Evolutionary conservation across 2,113 vertebrate genomes (phyloP), one percentile per base, ranked within the genome.

Genomic region (Edolisoma coerulescens): DNA sequence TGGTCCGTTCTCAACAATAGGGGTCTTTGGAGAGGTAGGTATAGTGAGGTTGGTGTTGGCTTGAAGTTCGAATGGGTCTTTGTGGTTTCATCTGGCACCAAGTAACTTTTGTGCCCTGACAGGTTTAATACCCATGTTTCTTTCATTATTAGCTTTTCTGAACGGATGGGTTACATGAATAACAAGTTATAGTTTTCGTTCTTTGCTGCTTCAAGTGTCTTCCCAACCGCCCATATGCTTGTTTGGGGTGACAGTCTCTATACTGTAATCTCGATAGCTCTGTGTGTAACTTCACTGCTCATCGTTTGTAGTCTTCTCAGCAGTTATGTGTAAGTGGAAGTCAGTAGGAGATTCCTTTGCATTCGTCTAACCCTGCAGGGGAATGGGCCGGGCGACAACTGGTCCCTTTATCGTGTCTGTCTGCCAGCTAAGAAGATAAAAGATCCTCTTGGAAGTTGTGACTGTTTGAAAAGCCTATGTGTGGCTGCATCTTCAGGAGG

Each of bases 81-180:
- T 27, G 59, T 18, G 24, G 3, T 27, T 27, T 39, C 11, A 27
- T 39, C 11, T 18, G 16, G 59, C 11, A 8, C 24, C 24, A 39
- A 60, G 24, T 19, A 5, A 11, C 5, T 60, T 37, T 6, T 35
- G 33, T n/a, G 56, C 13, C n/a, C 23, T 60, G 35, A 13, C 35
- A 18, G 10, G 1, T 60, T 16, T 39, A 5, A 37, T 27, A 12
- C 10, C 35, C 11, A 1, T 19, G 24, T 39, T 60, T 24, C 16
- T 60, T 39, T 60, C 16, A 27, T 16, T 12, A 60, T 27, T 39
- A 18, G 35, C 11, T 60, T 16, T 37, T 16, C 24, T 60, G 24
- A 27, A 37, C 9, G 3, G 12, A 15, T n/a, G 2, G 9, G 9
- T 23, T 57, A 13, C 1, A 15, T n/a, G 6, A 9, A 9, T 14